phyloP scores from a whole-genome alignment of 2,113 vertebrate species.

The Brachionichthys hirsutus region DNA sequence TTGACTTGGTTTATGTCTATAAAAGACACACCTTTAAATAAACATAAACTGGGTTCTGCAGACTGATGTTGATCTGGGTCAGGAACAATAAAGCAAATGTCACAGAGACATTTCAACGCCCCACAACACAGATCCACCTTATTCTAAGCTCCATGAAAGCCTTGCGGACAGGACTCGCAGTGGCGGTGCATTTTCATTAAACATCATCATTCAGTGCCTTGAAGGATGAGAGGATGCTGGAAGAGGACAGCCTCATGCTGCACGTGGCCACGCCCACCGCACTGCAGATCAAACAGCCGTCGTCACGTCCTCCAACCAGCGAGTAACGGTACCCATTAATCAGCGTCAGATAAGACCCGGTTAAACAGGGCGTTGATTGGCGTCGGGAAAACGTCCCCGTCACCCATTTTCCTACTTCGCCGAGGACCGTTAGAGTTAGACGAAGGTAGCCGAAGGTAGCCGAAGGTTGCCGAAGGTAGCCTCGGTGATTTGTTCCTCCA shows the following conservation, averaged over 20 bases:
- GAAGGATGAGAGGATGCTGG: constrained; percentile 62
- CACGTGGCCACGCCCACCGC: constrained; percentile 72
- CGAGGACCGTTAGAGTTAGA: constrained; percentile 33
- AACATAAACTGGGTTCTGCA: neutral
- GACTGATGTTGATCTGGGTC: neutral
- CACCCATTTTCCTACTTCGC: constrained; percentile 13
- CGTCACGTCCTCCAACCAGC: constrained; percentile 21
- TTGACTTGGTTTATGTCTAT: neutral
- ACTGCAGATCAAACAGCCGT: constrained; percentile 72
- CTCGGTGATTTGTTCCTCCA: constrained; percentile 9
- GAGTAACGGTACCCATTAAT: constrained; percentile 11
- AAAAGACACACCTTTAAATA: neutral
- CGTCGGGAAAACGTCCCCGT: constrained; percentile 8
- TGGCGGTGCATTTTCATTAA: constrained; percentile 42
- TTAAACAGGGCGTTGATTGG: neutral
- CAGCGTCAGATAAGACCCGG: neutral
- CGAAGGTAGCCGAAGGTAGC: constrained; percentile 27
- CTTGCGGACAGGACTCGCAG: constrained; percentile 10
- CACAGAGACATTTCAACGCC: neutral
- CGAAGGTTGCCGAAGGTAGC: constrained; percentile 27
- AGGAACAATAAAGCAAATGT: neutral
- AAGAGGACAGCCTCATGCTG: constrained; percentile 43
- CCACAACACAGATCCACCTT: neutral
- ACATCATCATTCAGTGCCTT: constrained; percentile 2
- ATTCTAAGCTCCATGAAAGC: neutral